Percentiles rank a stretch among this genome's conserved stretches.
Evolutionary conservation across 2,113 vertebrate species (phyloP).

Genomic region (Gopherus evgoodei): DNA sequence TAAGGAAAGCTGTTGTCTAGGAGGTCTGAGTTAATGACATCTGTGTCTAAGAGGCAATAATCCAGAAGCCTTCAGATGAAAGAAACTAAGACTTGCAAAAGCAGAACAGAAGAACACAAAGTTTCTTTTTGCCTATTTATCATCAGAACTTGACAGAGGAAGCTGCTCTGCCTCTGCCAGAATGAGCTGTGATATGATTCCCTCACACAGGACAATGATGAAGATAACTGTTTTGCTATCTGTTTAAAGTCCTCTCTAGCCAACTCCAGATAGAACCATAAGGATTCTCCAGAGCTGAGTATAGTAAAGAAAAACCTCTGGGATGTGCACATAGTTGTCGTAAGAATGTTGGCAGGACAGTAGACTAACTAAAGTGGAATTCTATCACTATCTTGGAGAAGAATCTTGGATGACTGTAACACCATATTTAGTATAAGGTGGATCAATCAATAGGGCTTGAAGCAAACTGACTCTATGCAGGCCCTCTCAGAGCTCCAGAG

Average conservation of each 20-base stretch:
- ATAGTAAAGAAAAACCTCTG: background rate
- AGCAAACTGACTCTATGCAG: background rate
- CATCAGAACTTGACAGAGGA: background rate
- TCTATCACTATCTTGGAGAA: background rate
- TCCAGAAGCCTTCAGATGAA: background rate
- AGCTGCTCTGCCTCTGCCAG: background rate
- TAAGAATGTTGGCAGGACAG: background rate
- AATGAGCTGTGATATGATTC: background rate
- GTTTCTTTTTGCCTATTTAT: background rate
- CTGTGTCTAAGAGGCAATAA: background rate
- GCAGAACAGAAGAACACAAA: background rate
- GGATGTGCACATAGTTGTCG: background rate
- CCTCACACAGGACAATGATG: background rate
- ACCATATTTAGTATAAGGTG: background rate
- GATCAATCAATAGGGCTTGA: background rate
- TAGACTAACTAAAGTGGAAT: background rate
- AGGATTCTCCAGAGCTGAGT: background rate
- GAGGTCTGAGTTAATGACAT: background rate
- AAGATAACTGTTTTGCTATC: background rate
- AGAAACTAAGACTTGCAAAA: background rate
- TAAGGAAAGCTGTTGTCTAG: background rate
- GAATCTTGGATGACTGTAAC: background rate
- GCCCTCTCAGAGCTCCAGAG: no score
- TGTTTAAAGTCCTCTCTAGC: background rate
- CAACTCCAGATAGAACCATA: background rate